These are phyloP conservation scores for Acanthopagrus latus DNA, from an alignment of 2,797 vertebrate genomes.

Conservation along the genomic window DNA sequence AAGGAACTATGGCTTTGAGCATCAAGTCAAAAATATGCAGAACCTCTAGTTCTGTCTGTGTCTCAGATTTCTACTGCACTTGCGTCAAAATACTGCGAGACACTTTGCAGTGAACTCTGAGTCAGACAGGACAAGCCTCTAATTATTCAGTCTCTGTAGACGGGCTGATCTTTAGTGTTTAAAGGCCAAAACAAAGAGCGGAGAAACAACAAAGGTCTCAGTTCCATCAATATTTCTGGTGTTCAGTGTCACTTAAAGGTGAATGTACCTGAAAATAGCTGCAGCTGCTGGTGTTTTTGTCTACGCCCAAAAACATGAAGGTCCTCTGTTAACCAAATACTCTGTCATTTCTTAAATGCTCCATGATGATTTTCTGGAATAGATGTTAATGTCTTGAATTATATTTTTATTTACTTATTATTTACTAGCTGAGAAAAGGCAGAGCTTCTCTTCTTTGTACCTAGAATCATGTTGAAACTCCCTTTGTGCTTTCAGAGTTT, in stretches of 20 bases:
- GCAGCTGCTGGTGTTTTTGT: neutral
- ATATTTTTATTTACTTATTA: neutral
- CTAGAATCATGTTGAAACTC: neutral
- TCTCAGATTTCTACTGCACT: neutral
- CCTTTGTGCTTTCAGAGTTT: neutral
- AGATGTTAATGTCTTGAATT: neutral
- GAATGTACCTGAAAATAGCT: neutral
- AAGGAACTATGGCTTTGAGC: neutral
- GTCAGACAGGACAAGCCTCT: slow-evolving; percentile 9
- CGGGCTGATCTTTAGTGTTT: neutral
- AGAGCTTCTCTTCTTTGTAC: neutral
- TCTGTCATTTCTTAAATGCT: neutral
- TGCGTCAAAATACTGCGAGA: neutral
- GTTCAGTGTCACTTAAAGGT: neutral
- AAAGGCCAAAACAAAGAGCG: neutral
- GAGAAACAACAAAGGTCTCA: neutral
- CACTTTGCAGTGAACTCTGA: neutral
- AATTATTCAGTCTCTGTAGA: neutral
- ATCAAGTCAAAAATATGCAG: slow-evolving; percentile 4
- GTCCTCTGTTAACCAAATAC: neutral
- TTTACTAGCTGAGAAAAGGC: neutral
- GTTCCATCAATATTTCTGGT: neutral
- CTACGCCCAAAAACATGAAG: neutral
- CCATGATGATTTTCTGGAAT: neutral
- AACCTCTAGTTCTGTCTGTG: neutral